Base-by-base conservation (phyloP, 2,888 invertebrate genomes). In the Gonocerus acuteangulatus region DNA sequence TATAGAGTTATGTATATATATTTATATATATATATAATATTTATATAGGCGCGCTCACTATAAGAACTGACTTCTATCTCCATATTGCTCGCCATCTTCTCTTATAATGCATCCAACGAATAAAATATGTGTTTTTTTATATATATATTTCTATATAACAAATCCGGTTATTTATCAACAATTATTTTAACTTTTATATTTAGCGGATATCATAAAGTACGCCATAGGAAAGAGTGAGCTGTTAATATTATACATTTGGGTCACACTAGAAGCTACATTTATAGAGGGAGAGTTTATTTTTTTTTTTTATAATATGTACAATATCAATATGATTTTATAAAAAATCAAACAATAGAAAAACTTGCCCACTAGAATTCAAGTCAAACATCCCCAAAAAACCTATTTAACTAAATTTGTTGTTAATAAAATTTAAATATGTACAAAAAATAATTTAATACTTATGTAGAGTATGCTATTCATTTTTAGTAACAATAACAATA, bases 181-280 rank as follows among this genome's bases (percentile, higher is more conserved):
- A 45, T 51, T 62, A 45, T 42, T 56, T 52, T 32, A 42, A 49
- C 42, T 34, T 58, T 51, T 54, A 48, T 60, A 56, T 49, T 45
- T n/a, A 62, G 52, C 45, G 32, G 47, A 47, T 44, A 47, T 51
- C 27, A 54, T 54, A 61, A 51, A 23, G 54, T 36, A 47, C 34
- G 21, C 61, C 42, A 54, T 11, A 48, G 54, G 45, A 48, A 36
- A 52, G 39, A 56, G 60, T 63, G 63, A 65, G 65, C 65, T 64
- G 64, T 62, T 47, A 49, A 42, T 62, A 63, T 63, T 23, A 19
- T 63, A 63, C 63, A 63, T 57, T 39, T 48, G 61, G 65, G 62
- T 51, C 60, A 62, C 66, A 64, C 66, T 66, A 66, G 42, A 66
- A 65, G 66, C 65, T 66, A 66, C 62, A 48, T 56, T 57, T 61